Evolutionary conservation across 2,797 vertebrate genomes (phyloP).

Genomic region (Gastrophryne carolinensis): DNA sequence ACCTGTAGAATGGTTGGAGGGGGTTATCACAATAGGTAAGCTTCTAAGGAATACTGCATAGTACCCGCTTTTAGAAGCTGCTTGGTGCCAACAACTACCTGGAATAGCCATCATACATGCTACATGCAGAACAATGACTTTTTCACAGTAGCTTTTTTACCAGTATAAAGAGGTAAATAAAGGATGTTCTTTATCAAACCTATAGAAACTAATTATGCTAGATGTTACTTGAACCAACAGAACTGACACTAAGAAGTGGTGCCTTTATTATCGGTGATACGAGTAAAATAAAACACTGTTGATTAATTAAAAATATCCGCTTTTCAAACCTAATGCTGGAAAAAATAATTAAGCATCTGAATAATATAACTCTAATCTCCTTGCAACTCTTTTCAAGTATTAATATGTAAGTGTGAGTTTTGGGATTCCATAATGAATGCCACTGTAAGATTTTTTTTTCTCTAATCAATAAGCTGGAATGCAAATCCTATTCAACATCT

Average conservation of each 20-base stretch:
- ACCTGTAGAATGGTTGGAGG: too few species aligned
- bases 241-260: neutral
- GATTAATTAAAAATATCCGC: constrained; percentile 31
- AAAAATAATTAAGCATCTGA: constrained; percentile 34
- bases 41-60: too few species aligned
- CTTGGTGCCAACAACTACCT: too few species aligned
- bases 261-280: constrained; percentile 6
- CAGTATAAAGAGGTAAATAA: too few species aligned
- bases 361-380: constrained; percentile 53
- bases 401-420: constrained; percentile 58
- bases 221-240: neutral
- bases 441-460: constrained; percentile 58
- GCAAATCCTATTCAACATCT: constrained; percentile 80
- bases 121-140: too few species aligned
- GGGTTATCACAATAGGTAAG: too few species aligned
- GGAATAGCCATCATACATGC: too few species aligned
- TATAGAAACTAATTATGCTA: neutral
- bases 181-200: too few species aligned
- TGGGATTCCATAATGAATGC: constrained; percentile 60
- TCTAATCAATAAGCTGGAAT: constrained; percentile 63
- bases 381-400: constrained; percentile 32
- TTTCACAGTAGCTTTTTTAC: too few species aligned
- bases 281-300: constrained; percentile 20
- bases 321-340: constrained; percentile 34
- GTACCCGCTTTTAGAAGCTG: too few species aligned